phyloP scores from a whole-genome alignment of 2,888 invertebrate species.

The Pachymerium ferrugineum region DNA sequence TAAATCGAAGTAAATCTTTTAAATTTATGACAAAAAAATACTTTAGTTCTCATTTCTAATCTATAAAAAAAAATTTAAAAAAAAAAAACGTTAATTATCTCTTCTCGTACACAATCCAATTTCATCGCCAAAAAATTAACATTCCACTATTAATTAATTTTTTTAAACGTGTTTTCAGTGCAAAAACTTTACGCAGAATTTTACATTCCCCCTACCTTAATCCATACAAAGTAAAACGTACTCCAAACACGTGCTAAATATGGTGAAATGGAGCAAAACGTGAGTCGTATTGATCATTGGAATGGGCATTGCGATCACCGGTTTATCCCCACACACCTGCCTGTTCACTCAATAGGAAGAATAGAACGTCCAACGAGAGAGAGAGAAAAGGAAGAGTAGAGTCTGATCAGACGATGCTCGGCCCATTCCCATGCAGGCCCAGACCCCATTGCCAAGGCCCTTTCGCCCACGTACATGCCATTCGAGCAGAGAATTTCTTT shows the following conservation, averaged over 20 bases:
- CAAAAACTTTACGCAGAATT: not conserved
- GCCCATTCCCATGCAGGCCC: constrained; percentile 17
- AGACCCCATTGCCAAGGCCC: constrained; percentile 16
- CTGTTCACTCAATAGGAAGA: constrained; percentile 18
- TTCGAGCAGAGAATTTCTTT: constrained; percentile 15
- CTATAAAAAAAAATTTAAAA: no score
- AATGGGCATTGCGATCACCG: constrained; percentile 15
- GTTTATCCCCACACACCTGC: constrained; percentile 18
- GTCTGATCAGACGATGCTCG: constrained; percentile 10
- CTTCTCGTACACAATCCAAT: not conserved
- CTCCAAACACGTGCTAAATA: constrained; percentile 21
- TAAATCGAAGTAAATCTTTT: not conserved
- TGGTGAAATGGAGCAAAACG: constrained; percentile 21
- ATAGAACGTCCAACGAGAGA: constrained; percentile 3
- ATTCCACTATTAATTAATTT: no score
- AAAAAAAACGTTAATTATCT: no score
- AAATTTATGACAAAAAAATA: no score
- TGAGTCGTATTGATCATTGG: constrained; percentile 18
- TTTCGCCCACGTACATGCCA: constrained; percentile 18
- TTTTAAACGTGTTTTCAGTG: no score
- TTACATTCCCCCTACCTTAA: constrained; percentile 8
- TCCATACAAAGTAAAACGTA: constrained; percentile 18
- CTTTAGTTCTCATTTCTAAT: no score
- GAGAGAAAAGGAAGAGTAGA: not conserved
- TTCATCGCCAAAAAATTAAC: not conserved